Base-by-base conservation (phyloP, 2,113 vertebrate species). In the Lophotis ruficrista region DNA sequence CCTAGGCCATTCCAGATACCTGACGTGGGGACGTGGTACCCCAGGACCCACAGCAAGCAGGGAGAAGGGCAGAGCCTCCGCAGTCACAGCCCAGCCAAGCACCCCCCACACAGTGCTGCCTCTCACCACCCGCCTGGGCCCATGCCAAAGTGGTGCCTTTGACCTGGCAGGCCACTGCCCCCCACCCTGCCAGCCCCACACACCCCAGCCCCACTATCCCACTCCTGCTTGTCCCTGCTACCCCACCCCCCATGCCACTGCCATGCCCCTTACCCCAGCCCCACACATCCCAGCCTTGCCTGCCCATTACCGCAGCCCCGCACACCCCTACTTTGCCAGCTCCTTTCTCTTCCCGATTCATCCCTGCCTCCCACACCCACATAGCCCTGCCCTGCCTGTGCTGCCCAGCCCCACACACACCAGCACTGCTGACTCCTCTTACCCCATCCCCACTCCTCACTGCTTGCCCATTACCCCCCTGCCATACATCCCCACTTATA, bases 21-120 rank as follows among this genome's bases (percentile, higher is more conserved):
- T 54, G 50, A 62, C 2, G 2, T 0, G 4, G 19, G 53, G 19
- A 56, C 21, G 43, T 21, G 54, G 66, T 4, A 54, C 27, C 48
- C 61, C 23, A 14, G 38, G 31, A 78, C 45, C 71, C 58, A 37
- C 30, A 60, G 38, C 23, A 69, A 61, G 33, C 53, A 72, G 54
- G n/a, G 73, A 65, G 27, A 68, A 8, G 66, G 54, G 50, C 65
- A 95, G 30, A 91, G 14, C 79, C 57, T 51, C 6, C 0, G 1
- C 1, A 33, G 53, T 10, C 30, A 12, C 65, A 91, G n/a, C 60
- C 60, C 73, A 62, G 56, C 33, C 27, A 19, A 23, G 19, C 37
- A 24, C 61, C 38, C 13, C 0, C 54, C 56, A 22, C 65, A 15
- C 0, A 0, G 21, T 1, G 0, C 25, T 54, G 65, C 15, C 23